These are phyloP conservation scores for Dendroctonus valens DNA, from an alignment of 1,140 invertebrate species.

Conservation along the genomic window DNA sequence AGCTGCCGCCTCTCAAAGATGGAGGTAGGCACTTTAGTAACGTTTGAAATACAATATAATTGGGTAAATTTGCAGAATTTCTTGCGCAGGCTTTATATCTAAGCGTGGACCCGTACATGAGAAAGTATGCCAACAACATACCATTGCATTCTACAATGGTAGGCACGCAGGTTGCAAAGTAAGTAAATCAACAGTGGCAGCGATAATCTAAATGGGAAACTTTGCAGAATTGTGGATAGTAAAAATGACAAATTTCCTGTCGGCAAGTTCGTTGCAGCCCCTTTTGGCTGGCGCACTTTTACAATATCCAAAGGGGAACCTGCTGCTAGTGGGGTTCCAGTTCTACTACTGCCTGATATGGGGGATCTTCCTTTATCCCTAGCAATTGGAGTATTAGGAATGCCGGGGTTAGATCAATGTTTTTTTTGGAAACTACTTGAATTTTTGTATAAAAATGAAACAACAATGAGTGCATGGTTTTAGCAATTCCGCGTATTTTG, in stretches of 20 bases:
- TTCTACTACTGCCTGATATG: slow-evolving; percentile 51
- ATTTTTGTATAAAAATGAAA: no score
- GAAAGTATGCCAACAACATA: slow-evolving; percentile 51
- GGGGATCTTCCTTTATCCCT: slow-evolving; percentile 53
- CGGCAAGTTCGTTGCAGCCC: slow-evolving; percentile 53
- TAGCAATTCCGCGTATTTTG: slow-evolving; percentile 66
- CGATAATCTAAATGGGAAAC: neutral
- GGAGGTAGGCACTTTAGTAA: slow-evolving; percentile 52
- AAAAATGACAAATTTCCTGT: slow-evolving; percentile 54
- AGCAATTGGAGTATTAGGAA: slow-evolving; percentile 37
- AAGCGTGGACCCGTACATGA: slow-evolving; percentile 73
- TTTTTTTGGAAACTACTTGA: neutral
- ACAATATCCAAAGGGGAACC: slow-evolving; percentile 47
- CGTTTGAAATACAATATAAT: neutral
- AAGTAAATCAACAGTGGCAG: slow-evolving; percentile 4
- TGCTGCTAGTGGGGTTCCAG: slow-evolving; percentile 27
- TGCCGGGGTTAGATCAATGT: slow-evolving; percentile 38
- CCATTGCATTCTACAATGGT: slow-evolving; percentile 18
- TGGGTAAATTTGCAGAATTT: slow-evolving; percentile 51
- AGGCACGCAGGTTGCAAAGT: slow-evolving; percentile 32
- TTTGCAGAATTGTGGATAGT: slow-evolving; percentile 50
- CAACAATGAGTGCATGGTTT: neutral
- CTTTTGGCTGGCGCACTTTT: slow-evolving; percentile 59
- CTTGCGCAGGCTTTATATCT: slow-evolving; percentile 65
- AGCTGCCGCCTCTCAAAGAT: slow-evolving; percentile 60